Percentiles rank a stretch among this genome's conserved stretches.
Conservation (phyloP, 1,140 invertebrate species). For the Periplaneta americana region DNA sequence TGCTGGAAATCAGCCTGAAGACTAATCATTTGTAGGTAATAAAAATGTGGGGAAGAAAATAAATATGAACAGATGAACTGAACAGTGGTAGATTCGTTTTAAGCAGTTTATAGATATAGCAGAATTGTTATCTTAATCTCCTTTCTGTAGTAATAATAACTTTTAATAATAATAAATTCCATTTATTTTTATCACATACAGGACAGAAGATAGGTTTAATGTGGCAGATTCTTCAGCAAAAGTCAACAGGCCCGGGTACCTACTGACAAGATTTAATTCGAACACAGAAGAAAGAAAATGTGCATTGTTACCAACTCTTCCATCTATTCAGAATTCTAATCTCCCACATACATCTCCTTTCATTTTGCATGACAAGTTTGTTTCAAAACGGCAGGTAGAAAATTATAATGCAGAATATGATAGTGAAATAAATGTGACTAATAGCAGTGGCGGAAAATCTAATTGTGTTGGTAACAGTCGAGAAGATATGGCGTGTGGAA, state of each 20-base stretch:
- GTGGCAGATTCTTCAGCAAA: neutral
- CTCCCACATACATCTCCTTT: neutral
- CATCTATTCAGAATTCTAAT: neutral
- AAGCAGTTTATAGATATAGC: too few species aligned
- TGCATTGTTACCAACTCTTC: neutral
- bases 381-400: neutral
- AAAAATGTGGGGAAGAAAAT: too few species aligned
- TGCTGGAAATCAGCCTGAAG: too few species aligned
- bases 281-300: neutral
- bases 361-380: neutral
- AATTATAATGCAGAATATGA: neutral
- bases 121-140: too few species aligned
- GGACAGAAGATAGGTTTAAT: neutral
- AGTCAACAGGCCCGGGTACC: neutral
- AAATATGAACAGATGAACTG: too few species aligned
- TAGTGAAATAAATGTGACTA: neutral
- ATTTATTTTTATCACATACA: neutral
- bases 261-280: neutral
- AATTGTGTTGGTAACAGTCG: neutral
- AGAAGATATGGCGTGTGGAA: neutral
- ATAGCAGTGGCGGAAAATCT: neutral
- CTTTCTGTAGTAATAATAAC: too few species aligned
- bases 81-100: too few species aligned
- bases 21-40: too few species aligned
- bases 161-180: too few species aligned